phyloP scores from a whole-genome alignment of 2,888 invertebrate species.

The Aspidiotus rigidus region DNA sequence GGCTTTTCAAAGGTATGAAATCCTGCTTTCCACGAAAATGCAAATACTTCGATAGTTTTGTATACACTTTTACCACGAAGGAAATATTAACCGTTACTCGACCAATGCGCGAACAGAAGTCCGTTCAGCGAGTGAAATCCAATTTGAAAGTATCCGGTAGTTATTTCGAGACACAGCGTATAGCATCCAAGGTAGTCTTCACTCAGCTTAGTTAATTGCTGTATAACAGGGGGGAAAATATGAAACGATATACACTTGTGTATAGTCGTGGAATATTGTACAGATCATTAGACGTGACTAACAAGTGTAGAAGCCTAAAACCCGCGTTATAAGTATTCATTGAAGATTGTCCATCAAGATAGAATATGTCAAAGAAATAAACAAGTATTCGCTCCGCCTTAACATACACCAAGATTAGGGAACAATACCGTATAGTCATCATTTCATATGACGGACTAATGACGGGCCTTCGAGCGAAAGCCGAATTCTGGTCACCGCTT shows the following conservation, averaged over 20 bases:
- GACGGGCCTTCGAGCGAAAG: slow-evolving; percentile 12
- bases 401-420: slow-evolving; percentile 21
- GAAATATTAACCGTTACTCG: no score
- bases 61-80: no score
- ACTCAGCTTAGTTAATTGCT: no score
- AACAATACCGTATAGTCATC: slow-evolving; percentile 25
- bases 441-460: slow-evolving; percentile 26
- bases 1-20: no score
- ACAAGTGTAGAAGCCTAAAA: slow-evolving; percentile 15
- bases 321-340: slow-evolving; percentile 21
- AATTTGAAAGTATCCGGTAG: no score
- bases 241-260: not conserved
- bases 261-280: slow-evolving; percentile 15
- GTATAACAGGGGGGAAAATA: no score
- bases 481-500: not conserved
- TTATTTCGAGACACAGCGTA: no score
- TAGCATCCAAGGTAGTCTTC: no score
- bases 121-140: no score
- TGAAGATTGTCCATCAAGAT: slow-evolving; percentile 30
- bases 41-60: no score
- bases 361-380: slow-evolving; percentile 27
- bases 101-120: no score
- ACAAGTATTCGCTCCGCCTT: slow-evolving; percentile 28
- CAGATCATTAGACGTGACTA: slow-evolving; percentile 16
- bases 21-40: no score